Evolutionary conservation across 2,113 vertebrate genomes (phyloP), one percentile per base, ranked within the genome.

Genomic region (Entomyzon cyanotis): DNA sequence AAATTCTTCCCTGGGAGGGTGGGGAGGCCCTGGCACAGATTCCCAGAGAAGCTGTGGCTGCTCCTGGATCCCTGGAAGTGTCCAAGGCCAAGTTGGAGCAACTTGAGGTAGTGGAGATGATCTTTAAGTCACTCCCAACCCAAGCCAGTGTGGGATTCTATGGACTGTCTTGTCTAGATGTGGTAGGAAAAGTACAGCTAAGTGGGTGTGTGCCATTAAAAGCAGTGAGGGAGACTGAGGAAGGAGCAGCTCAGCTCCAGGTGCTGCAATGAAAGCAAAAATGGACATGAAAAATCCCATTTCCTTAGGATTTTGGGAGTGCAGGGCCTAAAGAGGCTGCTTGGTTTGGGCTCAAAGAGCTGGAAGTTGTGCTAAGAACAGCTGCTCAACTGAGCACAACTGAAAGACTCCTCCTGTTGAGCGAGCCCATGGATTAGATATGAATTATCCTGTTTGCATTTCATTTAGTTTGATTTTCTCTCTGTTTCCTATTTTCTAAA

Each of bases 391-490:
- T 0, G 12, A 62, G 41, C 56, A 14, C 41, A 55, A 47, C 12
- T 8, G 3, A 27, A 37, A 37, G 31, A 13, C 10, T 73, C 37
- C 18, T 73, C 67, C 50, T 37, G 76, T 78, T 56, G 90, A 90
- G 69, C 39, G 41, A 88, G 79, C 12, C 49, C 70, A 25, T 15
- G 62, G 79, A 80, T 95, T 88, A 78, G 85, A 64, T 47, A 87
- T 77, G 87, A 95, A 89, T 94, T 94, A 95, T 53, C 70, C 81
- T 15, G 9, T 67, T 96, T 94, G 81, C 97, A 94, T 96, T 97
- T 95, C 88, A 95, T 97, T 97, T 95, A 37, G n/a, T 95, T 93
- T 93, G 93, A 96, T 96, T 97, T 97, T 87, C 96, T 94, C 92
- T 95, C 93, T 85, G 70, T 95, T 96, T 95, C 82, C 94, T 91